Conservation (phyloP, 1,140 invertebrate species). For the Cyclina sinensis region DNA sequence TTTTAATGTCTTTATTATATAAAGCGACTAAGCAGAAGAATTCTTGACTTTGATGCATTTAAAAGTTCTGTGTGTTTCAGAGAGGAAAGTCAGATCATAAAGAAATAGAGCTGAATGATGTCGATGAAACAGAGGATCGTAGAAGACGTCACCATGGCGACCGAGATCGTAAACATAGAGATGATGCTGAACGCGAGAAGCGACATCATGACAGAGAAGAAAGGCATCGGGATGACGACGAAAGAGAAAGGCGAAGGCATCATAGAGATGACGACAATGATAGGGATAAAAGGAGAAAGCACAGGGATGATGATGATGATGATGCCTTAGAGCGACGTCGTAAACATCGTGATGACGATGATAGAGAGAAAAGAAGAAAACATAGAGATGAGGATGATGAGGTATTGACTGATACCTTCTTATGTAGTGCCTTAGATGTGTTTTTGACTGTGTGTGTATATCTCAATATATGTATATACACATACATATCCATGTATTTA, state of each 20-base stretch:
- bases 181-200: conserved; percentile 40
- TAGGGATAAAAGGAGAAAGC: conserved; percentile 63
- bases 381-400: conserved; percentile 63
- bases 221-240: conserved; percentile 56
- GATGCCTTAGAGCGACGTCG: conserved; percentile 29
- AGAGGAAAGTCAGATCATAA: conserved; percentile 58
- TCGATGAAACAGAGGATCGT: conserved; percentile 49
- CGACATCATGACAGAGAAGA: conserved; percentile 61
- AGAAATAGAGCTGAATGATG: conserved; percentile 59
- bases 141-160: conserved; percentile 65
- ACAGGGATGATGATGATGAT: conserved; percentile 63
- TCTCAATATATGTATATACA: too few relatives aligned
- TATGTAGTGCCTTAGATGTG: too few relatives aligned
- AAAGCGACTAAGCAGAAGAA: too few relatives aligned
- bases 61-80: not conserved
- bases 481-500: too few relatives aligned
- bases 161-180: conserved; percentile 21
- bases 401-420: not conserved
- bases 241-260: conserved; percentile 34
- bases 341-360: conserved; percentile 47
- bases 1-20: too few relatives aligned
- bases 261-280: conserved; percentile 55
- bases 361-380: conserved; percentile 46
- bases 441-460: too few relatives aligned
- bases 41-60: too few relatives aligned